Base-by-base conservation (phyloP, 1,140 invertebrate genomes). In the Parasteatoda tepidariorum region DNA sequence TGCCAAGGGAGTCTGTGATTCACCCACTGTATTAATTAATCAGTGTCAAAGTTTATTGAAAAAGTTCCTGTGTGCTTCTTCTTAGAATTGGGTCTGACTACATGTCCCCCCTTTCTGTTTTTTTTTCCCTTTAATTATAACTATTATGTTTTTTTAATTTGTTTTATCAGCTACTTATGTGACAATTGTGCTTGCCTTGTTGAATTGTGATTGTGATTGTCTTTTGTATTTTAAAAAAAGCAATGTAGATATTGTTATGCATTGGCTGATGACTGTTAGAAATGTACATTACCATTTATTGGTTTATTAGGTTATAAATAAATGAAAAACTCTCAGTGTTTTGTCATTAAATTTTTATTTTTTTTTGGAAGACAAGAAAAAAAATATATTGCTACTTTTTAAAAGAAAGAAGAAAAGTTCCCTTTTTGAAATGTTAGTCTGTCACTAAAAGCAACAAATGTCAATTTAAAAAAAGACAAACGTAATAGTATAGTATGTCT, bases 221-320 rank as follows among this genome's bases (percentile, higher is more conserved):
- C 67, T 82, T 71, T 71, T 82, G 55, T 54, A 82, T 82, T 62
- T 79, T 28, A 28, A n/a, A n/a, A n/a, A n/a, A 82, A 82, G 78
- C 78, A 71, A 82, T 82, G 78, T 82, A 82, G 78, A 82, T 82
- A 82, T 71, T 82, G 78, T 82, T 82, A 82, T 82, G 78, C 78
- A 82, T 82, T 71, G 48, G 67, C 78, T 71, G 78, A 82, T 68
- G 62, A 79, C 33, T 82, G 78, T 82, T 82, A 82, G 78, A 82
- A 71, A 34, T 82, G 78, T 82, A 82, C 78, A 71, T 70, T 82
- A 62, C 67, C 33, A 62, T 70, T 55, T 70, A 82, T 71, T 82
- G 78, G 78, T 82, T 82, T 82, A 82, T 70, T 82, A 82, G 78
- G 78, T 82, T 82, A 79, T 79, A 57, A 79, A 79, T 79, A 57